A percentile compares a stretch with the other conserved stretches of the same genome.
phyloP scores from a whole-genome alignment of 2,797 vertebrate genomes.

The Clangula hyemalis region DNA sequence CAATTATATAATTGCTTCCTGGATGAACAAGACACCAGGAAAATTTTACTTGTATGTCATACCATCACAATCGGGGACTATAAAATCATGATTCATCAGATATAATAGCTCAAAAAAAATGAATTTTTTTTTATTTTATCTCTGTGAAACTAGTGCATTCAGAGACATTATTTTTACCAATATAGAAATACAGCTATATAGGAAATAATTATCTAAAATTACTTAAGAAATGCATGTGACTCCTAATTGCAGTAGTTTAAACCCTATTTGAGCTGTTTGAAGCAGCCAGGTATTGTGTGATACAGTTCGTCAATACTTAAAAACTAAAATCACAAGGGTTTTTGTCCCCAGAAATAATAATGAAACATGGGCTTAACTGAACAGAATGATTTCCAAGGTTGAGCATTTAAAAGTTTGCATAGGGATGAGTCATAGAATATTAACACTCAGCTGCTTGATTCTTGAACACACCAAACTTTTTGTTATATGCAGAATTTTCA shows the following conservation, averaged over 20 bases:
- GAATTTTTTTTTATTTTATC: background rate
- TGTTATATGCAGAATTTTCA: background rate
- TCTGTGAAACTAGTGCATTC: background rate
- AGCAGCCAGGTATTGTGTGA: background rate
- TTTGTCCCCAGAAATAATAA: background rate
- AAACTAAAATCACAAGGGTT: background rate
- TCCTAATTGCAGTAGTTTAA: background rate
- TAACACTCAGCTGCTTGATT: background rate
- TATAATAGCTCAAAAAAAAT: background rate
- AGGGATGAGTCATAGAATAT: background rate
- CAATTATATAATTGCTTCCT: background rate
- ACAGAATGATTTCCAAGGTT: background rate
- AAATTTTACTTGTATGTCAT: background rate
- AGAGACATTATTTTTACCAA: background rate
- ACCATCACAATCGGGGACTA: background rate
- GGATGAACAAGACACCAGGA: background rate
- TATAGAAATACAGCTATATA: background rate
- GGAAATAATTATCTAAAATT: background rate
- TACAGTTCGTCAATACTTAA: background rate
- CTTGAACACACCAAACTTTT: background rate
- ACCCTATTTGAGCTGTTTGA: background rate
- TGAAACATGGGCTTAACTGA: background rate
- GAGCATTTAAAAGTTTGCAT: background rate
- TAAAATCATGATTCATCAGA: background rate
- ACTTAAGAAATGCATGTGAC: background rate